Percentiles rank a stretch among this genome's conserved stretches.
phyloP scores from a whole-genome alignment of 1,140 invertebrate species.

The Stegodyphus mimosarum region DNA sequence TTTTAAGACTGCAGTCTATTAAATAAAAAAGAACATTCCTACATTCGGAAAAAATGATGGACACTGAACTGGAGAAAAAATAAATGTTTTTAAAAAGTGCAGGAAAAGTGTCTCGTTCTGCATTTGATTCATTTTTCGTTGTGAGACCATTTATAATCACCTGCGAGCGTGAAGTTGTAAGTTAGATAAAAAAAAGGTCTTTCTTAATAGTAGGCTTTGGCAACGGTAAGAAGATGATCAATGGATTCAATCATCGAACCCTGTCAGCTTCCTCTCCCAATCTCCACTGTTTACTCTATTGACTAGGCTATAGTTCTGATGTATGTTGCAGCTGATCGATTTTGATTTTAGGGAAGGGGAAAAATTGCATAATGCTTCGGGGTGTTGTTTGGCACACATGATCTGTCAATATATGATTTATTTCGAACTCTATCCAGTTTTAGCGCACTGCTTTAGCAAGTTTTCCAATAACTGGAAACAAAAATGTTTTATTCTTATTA shows the following conservation, averaged over 20 bases:
- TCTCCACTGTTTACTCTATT: conserved; percentile 39
- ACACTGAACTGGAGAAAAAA: not conserved
- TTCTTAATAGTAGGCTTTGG: not conserved
- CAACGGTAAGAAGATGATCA: conserved; percentile 24
- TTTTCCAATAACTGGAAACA: too few relatives aligned
- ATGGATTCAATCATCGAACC: conserved; percentile 31
- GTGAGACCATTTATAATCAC: conserved; percentile 21
- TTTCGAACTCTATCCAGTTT: too few relatives aligned
- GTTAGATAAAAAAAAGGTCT: not conserved
- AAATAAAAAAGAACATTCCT: not conserved
- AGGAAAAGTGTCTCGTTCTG: conserved; percentile 20
- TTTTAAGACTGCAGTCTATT: not conserved
- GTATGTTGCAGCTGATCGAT: conserved; percentile 21
- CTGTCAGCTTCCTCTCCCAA: not conserved
- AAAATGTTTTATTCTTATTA: too few relatives aligned
- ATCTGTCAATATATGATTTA: too few relatives aligned
- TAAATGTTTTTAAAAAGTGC: not conserved
- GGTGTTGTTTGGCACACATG: too few relatives aligned
- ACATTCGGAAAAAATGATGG: not conserved
- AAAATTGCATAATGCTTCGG: conserved; percentile 10
- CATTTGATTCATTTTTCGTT: conserved; percentile 19
- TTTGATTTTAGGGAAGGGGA: not conserved
- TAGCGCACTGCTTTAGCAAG: too few relatives aligned
- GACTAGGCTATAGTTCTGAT: conserved; percentile 19
- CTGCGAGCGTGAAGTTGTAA: not conserved